Evolutionary conservation across 2,113 vertebrate genomes (phyloP), one percentile per base, ranked within the genome.

Genomic region (Apus apus): DNA sequence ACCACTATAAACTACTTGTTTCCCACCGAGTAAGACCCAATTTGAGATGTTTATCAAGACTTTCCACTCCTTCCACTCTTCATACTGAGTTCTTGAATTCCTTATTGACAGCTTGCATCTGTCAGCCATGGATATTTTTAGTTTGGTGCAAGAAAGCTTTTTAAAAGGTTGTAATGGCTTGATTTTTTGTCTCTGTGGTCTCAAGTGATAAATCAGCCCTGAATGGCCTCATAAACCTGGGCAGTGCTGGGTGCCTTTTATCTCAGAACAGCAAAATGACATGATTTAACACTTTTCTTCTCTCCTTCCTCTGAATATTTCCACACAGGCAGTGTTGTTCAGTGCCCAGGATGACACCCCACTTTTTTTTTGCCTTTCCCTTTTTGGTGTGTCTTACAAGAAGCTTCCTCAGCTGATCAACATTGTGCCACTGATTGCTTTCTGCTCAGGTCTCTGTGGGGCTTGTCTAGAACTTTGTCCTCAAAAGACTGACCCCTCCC

Each of bases 31-130:
- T 99, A 99, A 99, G 99, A 99, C 98, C 99, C 99, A 99, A 99
- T 99, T 99, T 99, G 99, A 99, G 98, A 99, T 99, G 99, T 99
- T 99, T 99, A 99, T 98, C 97, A 97, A 98, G 99, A 98, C 99
- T 98, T 98, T 97, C 98, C 97, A 97, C 98, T 99, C 99, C 98
- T 98, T 96, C 98, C 98, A 98, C 99, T 98, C 98, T 98, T 98
- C 99, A 98, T 88, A 98, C 98, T 98, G 99, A 97, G 99, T 98
- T 98, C 98, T 96, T 97, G 93, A 96, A 97, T 97, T 97, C 97
- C 97, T 94, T 98, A 98, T 98, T 95, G 98, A 99, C 97, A 97
- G 98, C 98, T 98, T 96, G 96, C 98, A 98, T 98, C 98, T 98
- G 97, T 96, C 98, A 87, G 97, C 97, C 93, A 96, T 96, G 97